Conservation (phyloP, 2,797 vertebrate species). For the Ceyx erithaca region DNA sequence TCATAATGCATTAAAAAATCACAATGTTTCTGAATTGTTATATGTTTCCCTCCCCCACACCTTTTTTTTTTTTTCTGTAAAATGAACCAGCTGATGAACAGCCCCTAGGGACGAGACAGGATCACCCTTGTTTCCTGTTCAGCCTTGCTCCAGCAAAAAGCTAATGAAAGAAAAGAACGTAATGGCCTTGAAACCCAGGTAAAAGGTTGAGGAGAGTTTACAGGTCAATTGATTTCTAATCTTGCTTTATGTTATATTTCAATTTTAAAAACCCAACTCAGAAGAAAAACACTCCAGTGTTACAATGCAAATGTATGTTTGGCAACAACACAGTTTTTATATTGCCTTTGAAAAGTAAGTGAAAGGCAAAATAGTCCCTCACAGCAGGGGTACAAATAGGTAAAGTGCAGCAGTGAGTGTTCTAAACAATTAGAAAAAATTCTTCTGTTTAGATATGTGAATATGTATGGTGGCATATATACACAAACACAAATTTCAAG, state of each 20-base stretch:
- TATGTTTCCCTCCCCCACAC: conserved; percentile 55
- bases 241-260: conserved; percentile 63
- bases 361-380: not conserved
- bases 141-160: conserved; percentile 86
- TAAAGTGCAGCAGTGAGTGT: not conserved
- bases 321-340: not conserved
- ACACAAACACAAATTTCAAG: not conserved
- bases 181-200: conserved; percentile 88
- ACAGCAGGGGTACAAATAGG: not conserved
- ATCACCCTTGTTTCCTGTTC: conserved; percentile 82
- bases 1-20: not conserved
- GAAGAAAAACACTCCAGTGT: not conserved
- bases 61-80: conserved; percentile 81
- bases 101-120: conserved; percentile 82
- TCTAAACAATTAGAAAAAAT: conserved; percentile 25
- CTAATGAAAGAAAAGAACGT: conserved; percentile 89
- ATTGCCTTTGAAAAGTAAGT: not conserved
- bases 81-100: conserved; percentile 90
- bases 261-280: not conserved
- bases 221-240: conserved; percentile 78
- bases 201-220: conserved; percentile 83
- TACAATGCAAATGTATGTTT: not conserved
- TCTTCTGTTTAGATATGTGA: not conserved
- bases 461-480: not conserved
- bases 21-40: conserved; percentile 12